phyloP scores from a whole-genome alignment of 2,888 invertebrate species.

The Cryptophagus acutangulus region DNA sequence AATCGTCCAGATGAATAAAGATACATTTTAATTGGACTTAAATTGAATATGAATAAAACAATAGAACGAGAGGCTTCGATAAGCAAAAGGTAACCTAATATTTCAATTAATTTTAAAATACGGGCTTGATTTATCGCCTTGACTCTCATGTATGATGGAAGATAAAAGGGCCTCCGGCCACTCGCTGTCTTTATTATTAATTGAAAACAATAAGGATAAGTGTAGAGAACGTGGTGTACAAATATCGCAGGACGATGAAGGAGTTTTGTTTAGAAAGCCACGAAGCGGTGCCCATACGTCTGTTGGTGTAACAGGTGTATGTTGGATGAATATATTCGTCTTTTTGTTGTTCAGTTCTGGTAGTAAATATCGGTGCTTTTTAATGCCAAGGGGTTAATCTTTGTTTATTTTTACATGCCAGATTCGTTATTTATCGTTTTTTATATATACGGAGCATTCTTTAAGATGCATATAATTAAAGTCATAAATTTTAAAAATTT shows the following conservation, averaged over 20 bases:
- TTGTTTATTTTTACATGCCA: constrained; percentile 28
- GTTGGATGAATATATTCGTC: not conserved
- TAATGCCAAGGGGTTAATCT: constrained; percentile 26
- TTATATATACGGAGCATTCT: constrained; percentile 15
- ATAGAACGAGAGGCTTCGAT: constrained; percentile 35
- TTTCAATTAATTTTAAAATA: constrained; percentile 46
- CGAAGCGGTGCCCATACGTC: constrained; percentile 1
- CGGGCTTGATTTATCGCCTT: constrained; percentile 44
- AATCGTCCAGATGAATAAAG: not conserved
- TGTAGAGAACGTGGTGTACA: no score
- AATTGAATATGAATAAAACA: constrained; percentile 31
- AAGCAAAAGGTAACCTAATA: constrained; percentile 42
- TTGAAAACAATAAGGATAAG: no score
- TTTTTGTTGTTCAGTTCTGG: constrained; percentile 13
- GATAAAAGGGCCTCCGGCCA: no score
- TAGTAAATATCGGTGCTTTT: no score
- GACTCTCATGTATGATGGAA: constrained; percentile 44
- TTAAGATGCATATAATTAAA: constrained; percentile 25
- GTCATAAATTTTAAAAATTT: constrained; percentile 28
- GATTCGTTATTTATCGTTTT: constrained; percentile 24
- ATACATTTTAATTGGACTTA: constrained; percentile 10
- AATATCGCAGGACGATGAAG: no score
- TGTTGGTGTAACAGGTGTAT: constrained; percentile 1
- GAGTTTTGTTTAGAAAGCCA: constrained; percentile 1
- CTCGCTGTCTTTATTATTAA: no score